These are phyloP conservation scores for Hepsetus odoe DNA, from an alignment of 2,113 vertebrate species.

Conservation along the genomic window DNA sequence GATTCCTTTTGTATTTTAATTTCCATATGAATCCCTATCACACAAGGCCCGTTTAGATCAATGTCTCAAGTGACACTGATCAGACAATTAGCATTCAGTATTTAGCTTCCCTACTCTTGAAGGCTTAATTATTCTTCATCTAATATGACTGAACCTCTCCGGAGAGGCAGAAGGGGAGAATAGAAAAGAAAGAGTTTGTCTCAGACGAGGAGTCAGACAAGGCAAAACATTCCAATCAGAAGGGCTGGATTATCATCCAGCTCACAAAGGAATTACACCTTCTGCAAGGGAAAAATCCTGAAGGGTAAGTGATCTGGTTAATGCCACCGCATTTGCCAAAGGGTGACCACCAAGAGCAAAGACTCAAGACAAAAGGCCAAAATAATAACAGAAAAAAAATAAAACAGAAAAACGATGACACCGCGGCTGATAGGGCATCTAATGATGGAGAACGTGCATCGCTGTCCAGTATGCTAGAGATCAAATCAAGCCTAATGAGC, in stretches of 20 bases:
- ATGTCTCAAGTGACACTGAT: conserved; percentile 21
- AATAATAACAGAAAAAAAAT: conserved; percentile 22
- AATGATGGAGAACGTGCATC: conserved; percentile 17
- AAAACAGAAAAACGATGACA: not conserved
- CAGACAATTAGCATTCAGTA: conserved; percentile 45
- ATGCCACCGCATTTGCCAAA: conserved; percentile 10
- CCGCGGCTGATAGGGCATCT: not conserved
- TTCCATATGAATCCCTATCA: conserved; percentile 23
- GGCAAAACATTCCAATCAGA: not conserved
- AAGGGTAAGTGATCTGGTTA: conserved; percentile 23
- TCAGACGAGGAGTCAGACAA: not conserved
- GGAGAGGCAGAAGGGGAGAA: not conserved
- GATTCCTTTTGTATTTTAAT: conserved; percentile 23
- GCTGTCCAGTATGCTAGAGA: conserved; percentile 9
- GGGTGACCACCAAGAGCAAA: not conserved
- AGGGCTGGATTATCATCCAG: not conserved
- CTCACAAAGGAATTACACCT: conserved; percentile 4
- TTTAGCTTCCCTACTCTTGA: conserved; percentile 32
- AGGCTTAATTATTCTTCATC: conserved; percentile 43
- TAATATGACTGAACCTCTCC: conserved; percentile 37
- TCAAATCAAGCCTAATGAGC: conserved; percentile 49
- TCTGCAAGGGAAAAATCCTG: conserved; percentile 18
- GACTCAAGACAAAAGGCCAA: not conserved
- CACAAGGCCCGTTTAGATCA: conserved; percentile 24
- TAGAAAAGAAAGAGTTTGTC: conserved; percentile 9